These are phyloP conservation scores for Entomobrya multifasciata DNA, from an alignment of 2,888 invertebrate species.

Conservation along the genomic window DNA sequence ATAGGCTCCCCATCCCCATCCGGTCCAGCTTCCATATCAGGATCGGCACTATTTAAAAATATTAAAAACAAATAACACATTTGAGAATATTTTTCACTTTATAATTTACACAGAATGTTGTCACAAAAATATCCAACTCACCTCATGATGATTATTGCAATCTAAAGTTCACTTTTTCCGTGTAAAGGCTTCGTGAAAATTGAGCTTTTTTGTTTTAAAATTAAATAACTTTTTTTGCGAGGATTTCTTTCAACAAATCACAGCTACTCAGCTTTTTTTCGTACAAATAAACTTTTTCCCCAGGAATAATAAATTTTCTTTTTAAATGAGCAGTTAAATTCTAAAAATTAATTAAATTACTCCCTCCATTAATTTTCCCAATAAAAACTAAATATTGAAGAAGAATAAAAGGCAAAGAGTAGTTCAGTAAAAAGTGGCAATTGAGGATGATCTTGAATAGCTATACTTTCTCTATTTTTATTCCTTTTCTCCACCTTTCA, in stretches of 20 bases:
- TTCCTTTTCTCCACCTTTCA: too few relatives aligned
- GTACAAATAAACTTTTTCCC: neutral
- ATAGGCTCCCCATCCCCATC: conserved; percentile 39
- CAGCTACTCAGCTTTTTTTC: neutral
- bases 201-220: conserved; percentile 38
- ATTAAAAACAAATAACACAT: neutral
- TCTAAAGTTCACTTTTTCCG: conserved; percentile 57
- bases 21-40: conserved; percentile 54
- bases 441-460: neutral
- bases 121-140: conserved; percentile 12
- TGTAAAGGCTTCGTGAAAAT: conserved; percentile 49
- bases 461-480: neutral
- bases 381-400: neutral
- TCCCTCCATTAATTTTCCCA: neutral
- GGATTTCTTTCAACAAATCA: conserved; percentile 3
- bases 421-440: neutral
- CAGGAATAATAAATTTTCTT: neutral
- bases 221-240: neutral
- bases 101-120: neutral
- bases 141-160: conserved; percentile 67
- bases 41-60: conserved; percentile 40
- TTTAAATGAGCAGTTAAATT: neutral
- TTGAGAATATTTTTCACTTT: neutral
- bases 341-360: neutral
- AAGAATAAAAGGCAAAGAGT: conserved; percentile 3